Evolutionary conservation across 2,113 vertebrate genomes (phyloP).

Genomic region (Nothocercus nigrocapillus): DNA sequence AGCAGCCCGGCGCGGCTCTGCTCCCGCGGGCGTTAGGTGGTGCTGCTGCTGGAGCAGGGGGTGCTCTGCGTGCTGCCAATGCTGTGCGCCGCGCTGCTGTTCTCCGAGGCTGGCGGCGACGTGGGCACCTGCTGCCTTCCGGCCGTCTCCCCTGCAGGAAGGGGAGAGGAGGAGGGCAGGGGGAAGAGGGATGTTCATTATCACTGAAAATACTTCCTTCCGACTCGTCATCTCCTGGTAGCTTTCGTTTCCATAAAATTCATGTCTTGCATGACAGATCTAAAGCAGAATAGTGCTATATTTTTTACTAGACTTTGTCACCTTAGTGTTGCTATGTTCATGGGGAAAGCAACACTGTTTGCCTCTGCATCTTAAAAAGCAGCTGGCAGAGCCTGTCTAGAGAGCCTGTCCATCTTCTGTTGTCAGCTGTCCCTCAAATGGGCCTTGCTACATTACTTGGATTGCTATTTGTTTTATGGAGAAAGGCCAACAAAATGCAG

Average conservation of each 20-base stretch:
- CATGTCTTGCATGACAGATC: neutral
- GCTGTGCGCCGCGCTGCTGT: conserved; percentile 94
- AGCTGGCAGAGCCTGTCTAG: neutral
- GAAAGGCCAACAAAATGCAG: neutral
- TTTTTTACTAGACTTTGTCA: neutral
- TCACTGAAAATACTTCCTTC: neutral
- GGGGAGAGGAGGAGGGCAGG: neutral
- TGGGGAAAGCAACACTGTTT: neutral
- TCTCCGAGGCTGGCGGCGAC: conserved; percentile 86
- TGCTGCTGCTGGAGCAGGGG: conserved; percentile 94
- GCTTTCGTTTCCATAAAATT: neutral
- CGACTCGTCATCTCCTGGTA: neutral
- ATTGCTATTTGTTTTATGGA: neutral
- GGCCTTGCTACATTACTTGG: neutral
- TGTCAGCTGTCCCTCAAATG: neutral
- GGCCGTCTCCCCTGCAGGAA: conserved; percentile 79
- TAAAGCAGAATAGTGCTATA: neutral
- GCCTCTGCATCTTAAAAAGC: neutral
- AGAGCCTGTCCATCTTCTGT: neutral
- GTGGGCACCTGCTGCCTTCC: conserved; percentile 86
- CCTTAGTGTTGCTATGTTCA: neutral
- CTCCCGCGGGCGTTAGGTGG: conserved; percentile 78
- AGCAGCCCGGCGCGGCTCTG: conserved; percentile 31
- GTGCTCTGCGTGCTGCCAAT: conserved; percentile 97
- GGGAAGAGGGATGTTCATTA: neutral